Percentiles rank a stretch among this genome's conserved stretches.
phyloP scores from a whole-genome alignment of 2,797 vertebrate species.

The Fundulus diaphanus region DNA sequence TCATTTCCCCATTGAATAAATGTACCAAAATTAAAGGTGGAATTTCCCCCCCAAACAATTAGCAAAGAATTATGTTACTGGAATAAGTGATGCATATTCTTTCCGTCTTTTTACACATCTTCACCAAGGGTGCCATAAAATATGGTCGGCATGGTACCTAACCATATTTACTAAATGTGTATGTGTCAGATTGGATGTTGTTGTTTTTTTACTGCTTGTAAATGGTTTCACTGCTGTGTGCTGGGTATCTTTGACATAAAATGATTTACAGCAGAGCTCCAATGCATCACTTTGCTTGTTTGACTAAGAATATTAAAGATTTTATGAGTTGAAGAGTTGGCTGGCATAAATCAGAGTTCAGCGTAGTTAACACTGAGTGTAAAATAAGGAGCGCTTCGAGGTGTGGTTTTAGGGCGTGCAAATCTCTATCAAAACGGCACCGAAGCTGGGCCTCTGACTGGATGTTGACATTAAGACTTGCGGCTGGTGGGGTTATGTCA shows the following conservation, averaged over 20 bases:
- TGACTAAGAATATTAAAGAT: slow-evolving; percentile 11
- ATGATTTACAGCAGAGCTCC: slow-evolving; percentile 15
- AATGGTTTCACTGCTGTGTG: background rate
- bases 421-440: slow-evolving; percentile 52
- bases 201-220: slow-evolving; percentile 18
- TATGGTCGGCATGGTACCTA: background rate
- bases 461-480: slow-evolving; percentile 48
- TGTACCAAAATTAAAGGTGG: background rate
- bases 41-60: background rate
- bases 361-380: slow-evolving; percentile 36
- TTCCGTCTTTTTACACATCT: background rate
- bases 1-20: background rate
- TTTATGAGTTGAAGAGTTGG: slow-evolving; percentile 32
- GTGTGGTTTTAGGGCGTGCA: slow-evolving; percentile 56
- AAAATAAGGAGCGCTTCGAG: slow-evolving; percentile 42
- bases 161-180: background rate
- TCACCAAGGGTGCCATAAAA: background rate
- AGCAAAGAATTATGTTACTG: background rate
- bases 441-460: slow-evolving; percentile 36
- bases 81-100: background rate
- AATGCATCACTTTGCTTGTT: background rate
- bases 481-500: slow-evolving; percentile 48
- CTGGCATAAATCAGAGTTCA: slow-evolving; percentile 38
- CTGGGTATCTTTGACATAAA: slow-evolving; percentile 9
- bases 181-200: background rate